These are phyloP conservation scores for Synanceia verrucosa DNA, from an alignment of 2,797 vertebrate species.

Conservation along the genomic window DNA sequence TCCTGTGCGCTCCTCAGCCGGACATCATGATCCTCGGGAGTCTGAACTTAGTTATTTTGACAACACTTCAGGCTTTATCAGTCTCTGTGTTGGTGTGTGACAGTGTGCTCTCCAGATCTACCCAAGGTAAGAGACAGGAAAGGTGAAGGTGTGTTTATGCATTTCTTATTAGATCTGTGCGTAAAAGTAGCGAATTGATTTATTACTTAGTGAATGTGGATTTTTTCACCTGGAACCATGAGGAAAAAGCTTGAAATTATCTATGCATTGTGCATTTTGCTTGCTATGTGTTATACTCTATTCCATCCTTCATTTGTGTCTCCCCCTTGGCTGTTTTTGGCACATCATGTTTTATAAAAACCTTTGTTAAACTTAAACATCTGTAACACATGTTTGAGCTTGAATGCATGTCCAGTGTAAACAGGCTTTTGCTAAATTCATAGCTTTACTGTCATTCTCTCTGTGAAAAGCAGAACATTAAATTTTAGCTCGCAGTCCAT, in stretches of 20 bases:
- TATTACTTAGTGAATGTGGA: background rate
- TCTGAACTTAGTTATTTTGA: conserved; percentile 72
- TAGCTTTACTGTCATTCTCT: conserved; percentile 4
- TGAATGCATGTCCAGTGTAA: conserved; percentile 10
- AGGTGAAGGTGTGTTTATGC: background rate
- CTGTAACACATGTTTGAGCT: conserved; percentile 17
- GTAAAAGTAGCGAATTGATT: conserved; percentile 6
- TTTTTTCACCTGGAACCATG: background rate
- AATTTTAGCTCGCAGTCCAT: conserved; percentile 11
- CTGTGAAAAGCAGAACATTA: conserved; percentile 4
- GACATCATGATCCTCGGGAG: conserved; percentile 81
- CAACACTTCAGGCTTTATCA: conserved; percentile 69
- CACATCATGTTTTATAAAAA: conserved; percentile 28
- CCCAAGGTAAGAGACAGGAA: conserved; percentile 67
- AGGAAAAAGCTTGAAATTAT: background rate
- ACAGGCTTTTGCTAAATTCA: conserved; percentile 14
- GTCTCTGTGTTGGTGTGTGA: conserved; percentile 54
- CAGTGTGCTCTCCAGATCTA: conserved; percentile 42
- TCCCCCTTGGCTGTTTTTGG: conserved; percentile 4
- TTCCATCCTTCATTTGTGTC: conserved; percentile 6
- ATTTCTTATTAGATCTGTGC: background rate
- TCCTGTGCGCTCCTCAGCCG: conserved; percentile 79
- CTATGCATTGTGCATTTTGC: background rate
- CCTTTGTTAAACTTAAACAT: conserved; percentile 25
- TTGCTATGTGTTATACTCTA: background rate